Evolutionary conservation across 2,888 invertebrate species (phyloP), one percentile per base, ranked within the genome.

Genomic region (Netelia virgata): DNA sequence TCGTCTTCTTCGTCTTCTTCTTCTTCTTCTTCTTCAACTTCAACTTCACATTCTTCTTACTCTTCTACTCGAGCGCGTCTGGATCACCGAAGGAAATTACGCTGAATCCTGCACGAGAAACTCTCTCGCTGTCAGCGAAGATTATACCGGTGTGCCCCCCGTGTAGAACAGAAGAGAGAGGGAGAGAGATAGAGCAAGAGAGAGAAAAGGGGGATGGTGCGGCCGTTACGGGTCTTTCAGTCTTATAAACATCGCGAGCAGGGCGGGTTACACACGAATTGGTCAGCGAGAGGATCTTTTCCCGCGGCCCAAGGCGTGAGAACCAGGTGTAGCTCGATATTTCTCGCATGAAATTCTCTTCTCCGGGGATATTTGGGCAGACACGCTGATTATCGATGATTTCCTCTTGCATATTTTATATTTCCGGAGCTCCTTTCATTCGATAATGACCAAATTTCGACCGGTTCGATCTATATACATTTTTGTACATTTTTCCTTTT

Each of bases 81-180:
- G 84, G 81, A 84, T 84, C 63, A 84, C 81, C 81, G 78, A 82
- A 72, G 61, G 69, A 86, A 87, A 87, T 87, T 86, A 84, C 87
- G 86, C 84, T 83, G 85, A 86, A 79, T 86, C 84, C 82, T 80
- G 75, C 59, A 41, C 78, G 81, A 74, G 77, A 81, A 76, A 69
- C 82, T 61, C 76, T 79, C 73, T 86, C 85, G 84, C 85, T 86
- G 87, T 87, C 87, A 87, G 87, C 85, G 83, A 86, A 87, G 86
- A 87, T 87, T 87, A 85, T 86, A 84, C 84, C 86, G 76, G 76
- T 80, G 83, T 79, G 80, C 68, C 47, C 69, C 57, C 57, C 57
- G 59, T 64, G 23, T 57, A 50, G 28, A 20, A 73, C 36, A 36
- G 36, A 64, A 66, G 41, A 61, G 28, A 69, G 57, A 28, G 53